A percentile compares a stretch with the other conserved stretches of the same genome.
Conservation (phyloP, 2,888 invertebrate species). For the Oxystoma pomonae region DNA sequence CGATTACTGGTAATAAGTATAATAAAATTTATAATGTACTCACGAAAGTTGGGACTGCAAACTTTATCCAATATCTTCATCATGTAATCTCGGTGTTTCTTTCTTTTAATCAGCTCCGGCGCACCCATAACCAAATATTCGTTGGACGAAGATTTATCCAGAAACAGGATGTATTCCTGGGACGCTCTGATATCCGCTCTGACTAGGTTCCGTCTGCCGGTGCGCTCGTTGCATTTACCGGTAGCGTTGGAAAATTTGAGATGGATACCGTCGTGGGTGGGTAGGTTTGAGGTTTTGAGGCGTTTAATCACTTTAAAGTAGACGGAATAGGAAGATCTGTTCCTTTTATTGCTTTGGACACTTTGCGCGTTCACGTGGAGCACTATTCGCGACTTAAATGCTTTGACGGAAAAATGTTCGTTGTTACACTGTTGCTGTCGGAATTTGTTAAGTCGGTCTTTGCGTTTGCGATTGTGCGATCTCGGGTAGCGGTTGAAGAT, state of each 20-base stretch:
- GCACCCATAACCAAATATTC: slow-evolving; percentile 55
- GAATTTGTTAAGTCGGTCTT: slow-evolving; percentile 27
- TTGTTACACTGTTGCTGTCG: slow-evolving; percentile 32
- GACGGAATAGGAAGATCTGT: slow-evolving; percentile 51
- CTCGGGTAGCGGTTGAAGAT: not conserved
- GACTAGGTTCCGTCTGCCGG: slow-evolving; percentile 46
- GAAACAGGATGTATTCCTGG: slow-evolving; percentile 58
- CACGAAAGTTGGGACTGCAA: slow-evolving; percentile 40
- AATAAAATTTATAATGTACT: too few species aligned
- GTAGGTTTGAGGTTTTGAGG: slow-evolving; percentile 54
- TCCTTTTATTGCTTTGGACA: slow-evolving; percentile 47
- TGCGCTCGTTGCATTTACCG: slow-evolving; percentile 35
- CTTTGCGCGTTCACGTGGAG: slow-evolving; percentile 63
- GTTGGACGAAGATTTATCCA: slow-evolving; percentile 55
- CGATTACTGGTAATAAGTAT: too few species aligned
- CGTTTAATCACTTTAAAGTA: slow-evolving; percentile 62
- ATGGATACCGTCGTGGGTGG: slow-evolving; percentile 48
- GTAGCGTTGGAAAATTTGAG: slow-evolving; percentile 51
- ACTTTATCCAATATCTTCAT: slow-evolving; percentile 35
- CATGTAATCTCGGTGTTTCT: slow-evolving; percentile 23
- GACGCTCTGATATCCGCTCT: slow-evolving; percentile 55
- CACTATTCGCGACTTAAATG: slow-evolving; percentile 61
- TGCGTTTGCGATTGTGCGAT: slow-evolving; percentile 22
- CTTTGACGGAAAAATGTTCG: slow-evolving; percentile 61
- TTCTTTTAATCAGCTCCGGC: slow-evolving; percentile 46